A percentile compares a stretch with the other conserved stretches of the same genome.
Evolutionary conservation across 2,113 vertebrate species (phyloP).

Genomic region (Otolemur garnettii): DNA sequence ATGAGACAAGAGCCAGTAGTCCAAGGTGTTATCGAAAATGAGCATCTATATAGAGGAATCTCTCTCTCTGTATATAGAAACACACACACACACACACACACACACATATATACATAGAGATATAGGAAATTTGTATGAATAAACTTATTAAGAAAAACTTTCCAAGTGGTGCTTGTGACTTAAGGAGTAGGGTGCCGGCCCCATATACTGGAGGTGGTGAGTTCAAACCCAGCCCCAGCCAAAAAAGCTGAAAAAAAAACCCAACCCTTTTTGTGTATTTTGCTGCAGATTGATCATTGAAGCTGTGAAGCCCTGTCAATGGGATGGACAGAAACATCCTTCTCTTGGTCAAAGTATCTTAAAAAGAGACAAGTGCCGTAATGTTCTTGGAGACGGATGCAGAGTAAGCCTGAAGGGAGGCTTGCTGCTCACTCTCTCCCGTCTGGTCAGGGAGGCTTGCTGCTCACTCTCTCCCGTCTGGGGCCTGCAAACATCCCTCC

Average conservation of each 20-base stretch:
- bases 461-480: no score
- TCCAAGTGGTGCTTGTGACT: no score
- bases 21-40: no score
- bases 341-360: not conserved
- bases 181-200: no score
- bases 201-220: no score
- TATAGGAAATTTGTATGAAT: not conserved
- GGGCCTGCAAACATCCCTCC: not conserved
- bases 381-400: not conserved
- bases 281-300: not conserved
- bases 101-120: not conserved
- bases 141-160: not conserved
- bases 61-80: no score
- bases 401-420: no score
- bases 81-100: no score
- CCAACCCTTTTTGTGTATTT: not conserved
- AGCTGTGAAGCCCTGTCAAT: not conserved
- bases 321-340: not conserved
- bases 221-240: no score
- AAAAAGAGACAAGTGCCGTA: fast-evolving
- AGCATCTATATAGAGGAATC: not conserved
- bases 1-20: not conserved
- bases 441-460: no score
- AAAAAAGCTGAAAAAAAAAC: no score
- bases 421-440: no score